Conservation (phyloP, 2,888 invertebrate genomes). For the Lasioglossum malachurum region DNA sequence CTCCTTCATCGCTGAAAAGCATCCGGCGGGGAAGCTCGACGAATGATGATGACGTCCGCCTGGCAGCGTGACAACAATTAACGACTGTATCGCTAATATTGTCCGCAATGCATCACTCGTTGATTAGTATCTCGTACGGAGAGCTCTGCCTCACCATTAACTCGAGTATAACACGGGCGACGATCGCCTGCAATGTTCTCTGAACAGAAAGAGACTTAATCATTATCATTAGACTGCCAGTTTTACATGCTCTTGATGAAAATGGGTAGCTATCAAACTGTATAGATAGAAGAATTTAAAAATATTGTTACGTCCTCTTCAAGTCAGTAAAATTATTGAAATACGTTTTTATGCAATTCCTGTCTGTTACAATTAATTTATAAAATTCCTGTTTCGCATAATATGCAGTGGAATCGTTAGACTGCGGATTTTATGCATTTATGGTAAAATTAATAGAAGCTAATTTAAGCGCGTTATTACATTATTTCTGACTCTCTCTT, state of each 20-base stretch:
- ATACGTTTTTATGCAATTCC: too few relatives aligned
- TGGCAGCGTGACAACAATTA: constrained; percentile 66
- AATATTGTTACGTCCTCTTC: background rate
- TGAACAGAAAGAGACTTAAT: background rate
- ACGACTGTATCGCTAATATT: constrained; percentile 44
- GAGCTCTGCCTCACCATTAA: background rate
- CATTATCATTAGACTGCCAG: background rate
- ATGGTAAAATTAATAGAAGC: too few relatives aligned
- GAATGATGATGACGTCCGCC: constrained; percentile 53
- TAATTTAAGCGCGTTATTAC: too few relatives aligned
- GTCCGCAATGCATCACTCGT: constrained; percentile 28
- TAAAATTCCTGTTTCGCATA: too few relatives aligned
- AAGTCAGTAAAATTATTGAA: too few relatives aligned
- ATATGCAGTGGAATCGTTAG: too few relatives aligned
- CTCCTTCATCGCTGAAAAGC: constrained; percentile 23
- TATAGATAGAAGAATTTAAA: background rate
- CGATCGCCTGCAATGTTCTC: background rate
- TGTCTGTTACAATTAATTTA: too few relatives aligned
- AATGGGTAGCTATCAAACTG: background rate
- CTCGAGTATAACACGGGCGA: background rate
- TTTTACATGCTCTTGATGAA: background rate
- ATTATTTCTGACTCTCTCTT: too few relatives aligned
- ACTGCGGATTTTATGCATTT: too few relatives aligned
- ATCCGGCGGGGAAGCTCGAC: constrained; percentile 37
- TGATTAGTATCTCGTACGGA: background rate